Evolutionary conservation across 2,797 vertebrate species (phyloP).

Genomic region (Leuciscus waleckii): DNA sequence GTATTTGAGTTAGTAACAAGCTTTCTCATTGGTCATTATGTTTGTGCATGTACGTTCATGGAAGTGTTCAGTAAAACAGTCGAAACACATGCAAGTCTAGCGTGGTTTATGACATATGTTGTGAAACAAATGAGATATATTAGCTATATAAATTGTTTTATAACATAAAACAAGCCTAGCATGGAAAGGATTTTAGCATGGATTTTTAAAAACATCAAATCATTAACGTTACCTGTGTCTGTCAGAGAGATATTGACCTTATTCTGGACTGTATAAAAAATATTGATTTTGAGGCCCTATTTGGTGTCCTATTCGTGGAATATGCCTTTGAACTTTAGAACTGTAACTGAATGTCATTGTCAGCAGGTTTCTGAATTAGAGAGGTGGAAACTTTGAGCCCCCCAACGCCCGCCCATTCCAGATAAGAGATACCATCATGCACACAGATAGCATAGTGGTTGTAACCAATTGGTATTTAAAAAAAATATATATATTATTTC

Average conservation of each 20-base stretch:
- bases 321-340: conserved; percentile 14
- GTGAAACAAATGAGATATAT: background rate
- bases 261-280: background rate
- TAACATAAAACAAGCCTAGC: background rate
- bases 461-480: background rate
- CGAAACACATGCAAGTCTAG: no score
- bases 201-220: background rate
- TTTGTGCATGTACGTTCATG: background rate
- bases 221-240: background rate
- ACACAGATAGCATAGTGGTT: background rate
- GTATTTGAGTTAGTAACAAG: background rate
- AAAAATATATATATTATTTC: background rate
- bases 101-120: background rate
- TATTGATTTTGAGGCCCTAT: background rate
- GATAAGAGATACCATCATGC: conserved; percentile 4
- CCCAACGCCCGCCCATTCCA: background rate
- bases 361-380: conserved; percentile 7
- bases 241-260: background rate
- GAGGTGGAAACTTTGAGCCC: background rate
- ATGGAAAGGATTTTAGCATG: background rate
- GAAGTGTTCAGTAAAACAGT: background rate
- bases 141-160: background rate
- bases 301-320: background rate
- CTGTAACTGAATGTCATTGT: background rate
- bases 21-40: background rate